Evolutionary conservation across 2,797 vertebrate species (phyloP).

Genomic region (Lepus townsendii): DNA sequence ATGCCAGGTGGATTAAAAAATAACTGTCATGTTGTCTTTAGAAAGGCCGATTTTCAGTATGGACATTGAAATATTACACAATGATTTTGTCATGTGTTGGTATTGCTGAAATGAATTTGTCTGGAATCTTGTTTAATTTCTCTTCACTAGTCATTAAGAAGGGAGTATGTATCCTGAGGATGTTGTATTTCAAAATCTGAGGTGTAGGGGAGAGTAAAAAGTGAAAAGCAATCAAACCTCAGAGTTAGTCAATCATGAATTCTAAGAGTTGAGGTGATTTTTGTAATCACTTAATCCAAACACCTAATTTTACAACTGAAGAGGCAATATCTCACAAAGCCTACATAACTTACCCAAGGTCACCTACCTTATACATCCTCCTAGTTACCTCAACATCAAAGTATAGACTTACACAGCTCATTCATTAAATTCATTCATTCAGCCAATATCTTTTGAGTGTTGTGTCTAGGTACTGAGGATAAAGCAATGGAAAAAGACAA

Average conservation of each 20-base stretch:
- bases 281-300: conserved; percentile 65
- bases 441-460: not conserved
- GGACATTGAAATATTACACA: conserved; percentile 73
- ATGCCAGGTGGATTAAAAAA: conserved; percentile 79
- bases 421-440: conserved; percentile 52
- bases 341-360: conserved; percentile 45
- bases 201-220: conserved; percentile 59
- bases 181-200: conserved; percentile 69
- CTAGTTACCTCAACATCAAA: conserved; percentile 29
- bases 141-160: conserved; percentile 76
- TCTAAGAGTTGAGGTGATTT: conserved; percentile 67
- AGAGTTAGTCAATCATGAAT: conserved; percentile 72
- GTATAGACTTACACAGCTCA: not conserved
- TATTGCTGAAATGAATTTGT: conserved; percentile 75
- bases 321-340: conserved; percentile 23
- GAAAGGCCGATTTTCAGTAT: conserved; percentile 70
- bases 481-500: conserved; percentile 9
- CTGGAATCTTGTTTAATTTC: conserved; percentile 77
- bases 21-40: conserved; percentile 73
- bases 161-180: conserved; percentile 64
- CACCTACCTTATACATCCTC: not conserved
- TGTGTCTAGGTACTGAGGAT: not conserved
- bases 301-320: conserved; percentile 64
- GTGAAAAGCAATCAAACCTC: conserved; percentile 66
- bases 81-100: conserved; percentile 73